Conservation (phyloP, 2,797 vertebrate genomes). For the Coregonus sp. region DNA sequence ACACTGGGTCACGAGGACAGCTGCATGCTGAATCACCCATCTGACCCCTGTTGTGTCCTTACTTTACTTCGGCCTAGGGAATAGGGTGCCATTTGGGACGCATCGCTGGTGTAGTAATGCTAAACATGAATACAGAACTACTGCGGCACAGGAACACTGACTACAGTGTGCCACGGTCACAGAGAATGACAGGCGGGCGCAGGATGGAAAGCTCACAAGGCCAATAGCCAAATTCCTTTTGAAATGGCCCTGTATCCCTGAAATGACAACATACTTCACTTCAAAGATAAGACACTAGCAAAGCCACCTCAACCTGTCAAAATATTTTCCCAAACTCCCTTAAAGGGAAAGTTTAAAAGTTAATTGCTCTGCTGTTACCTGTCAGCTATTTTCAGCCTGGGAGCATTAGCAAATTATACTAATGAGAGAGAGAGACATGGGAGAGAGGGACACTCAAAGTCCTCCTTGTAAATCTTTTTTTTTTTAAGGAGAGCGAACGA, state of each 20-base stretch:
- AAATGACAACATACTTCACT: not conserved
- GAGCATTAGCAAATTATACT: not conserved
- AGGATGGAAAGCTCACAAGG: too few species aligned
- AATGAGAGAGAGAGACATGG: not conserved
- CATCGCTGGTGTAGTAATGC: too few species aligned
- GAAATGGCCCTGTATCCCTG: not conserved
- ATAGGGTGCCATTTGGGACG: too few species aligned
- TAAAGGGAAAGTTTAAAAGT: conserved; percentile 1
- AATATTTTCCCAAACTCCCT: not conserved
- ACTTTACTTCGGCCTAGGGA: too few species aligned
- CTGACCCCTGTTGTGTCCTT: not conserved
- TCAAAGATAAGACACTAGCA: not conserved
- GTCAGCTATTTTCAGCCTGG: conserved; percentile 1
- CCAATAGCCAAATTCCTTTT: too few species aligned
- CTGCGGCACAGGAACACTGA: too few species aligned
- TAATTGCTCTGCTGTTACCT: conserved; percentile 3
- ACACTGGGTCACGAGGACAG: not conserved
- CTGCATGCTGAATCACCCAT: not conserved
- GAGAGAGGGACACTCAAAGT: not conserved
- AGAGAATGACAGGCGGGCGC: too few species aligned
- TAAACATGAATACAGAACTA: too few species aligned
- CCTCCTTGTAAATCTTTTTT: too few species aligned
- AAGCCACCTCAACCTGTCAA: not conserved
- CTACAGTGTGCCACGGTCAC: too few species aligned
- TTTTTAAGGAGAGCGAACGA: too few species aligned